phyloP scores from a whole-genome alignment of 2,797 vertebrate genomes.

The Xiphophorus birchmanni region DNA sequence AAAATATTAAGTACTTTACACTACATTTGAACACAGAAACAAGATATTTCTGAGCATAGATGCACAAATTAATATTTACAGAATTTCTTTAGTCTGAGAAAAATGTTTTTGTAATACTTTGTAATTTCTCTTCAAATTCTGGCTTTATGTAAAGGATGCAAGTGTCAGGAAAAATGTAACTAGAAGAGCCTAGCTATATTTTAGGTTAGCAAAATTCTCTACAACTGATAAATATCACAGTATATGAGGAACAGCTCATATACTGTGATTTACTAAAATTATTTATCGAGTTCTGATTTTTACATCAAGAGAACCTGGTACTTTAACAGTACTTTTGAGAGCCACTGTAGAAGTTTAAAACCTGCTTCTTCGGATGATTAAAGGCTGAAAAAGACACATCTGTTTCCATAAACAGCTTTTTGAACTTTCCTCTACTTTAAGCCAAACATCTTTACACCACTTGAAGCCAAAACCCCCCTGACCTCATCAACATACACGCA shows the following conservation, averaged over 20 bases:
- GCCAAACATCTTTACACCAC: conserved; percentile 2
- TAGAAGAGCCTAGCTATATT: neutral
- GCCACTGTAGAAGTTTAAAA: neutral
- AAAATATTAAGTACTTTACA: neutral
- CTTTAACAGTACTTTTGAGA: neutral
- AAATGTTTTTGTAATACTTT: neutral
- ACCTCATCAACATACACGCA: conserved; percentile 18
- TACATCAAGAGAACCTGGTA: neutral
- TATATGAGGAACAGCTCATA: neutral
- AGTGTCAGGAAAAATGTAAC: neutral
- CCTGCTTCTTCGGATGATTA: neutral
- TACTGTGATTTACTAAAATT: neutral
- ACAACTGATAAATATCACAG: neutral
- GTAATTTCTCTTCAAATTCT: neutral
- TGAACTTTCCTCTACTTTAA: conserved; percentile 17
- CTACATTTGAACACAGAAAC: neutral
- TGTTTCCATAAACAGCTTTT: conserved; percentile 3
- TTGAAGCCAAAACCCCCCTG: neutral
- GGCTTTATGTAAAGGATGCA: neutral
- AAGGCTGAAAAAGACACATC: neutral
- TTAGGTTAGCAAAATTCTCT: neutral
- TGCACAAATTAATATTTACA: neutral
- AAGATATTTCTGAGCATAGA: neutral
- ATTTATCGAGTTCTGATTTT: neutral
- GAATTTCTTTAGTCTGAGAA: neutral